phyloP scores from a whole-genome alignment of 2,113 vertebrate genomes.

The Talpa occidentalis region DNA sequence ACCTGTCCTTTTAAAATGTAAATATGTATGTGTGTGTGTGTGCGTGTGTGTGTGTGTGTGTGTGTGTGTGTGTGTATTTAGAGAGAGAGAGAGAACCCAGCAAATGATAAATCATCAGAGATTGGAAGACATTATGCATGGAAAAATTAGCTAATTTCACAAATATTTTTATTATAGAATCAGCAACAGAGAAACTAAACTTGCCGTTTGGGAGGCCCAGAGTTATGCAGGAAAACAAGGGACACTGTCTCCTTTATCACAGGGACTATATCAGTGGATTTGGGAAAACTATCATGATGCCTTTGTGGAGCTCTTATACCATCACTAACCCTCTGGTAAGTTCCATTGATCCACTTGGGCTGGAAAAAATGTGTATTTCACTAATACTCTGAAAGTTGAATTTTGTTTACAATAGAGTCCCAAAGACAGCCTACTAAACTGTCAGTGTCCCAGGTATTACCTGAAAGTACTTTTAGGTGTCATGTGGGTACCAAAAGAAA shows the following conservation, averaged over 20 bases:
- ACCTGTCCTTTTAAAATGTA: too few species aligned
- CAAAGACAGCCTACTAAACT: neutral
- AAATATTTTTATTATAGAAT: slow-evolving; percentile 80
- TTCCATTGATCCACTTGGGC: neutral
- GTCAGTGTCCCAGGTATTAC: neutral
- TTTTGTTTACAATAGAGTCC: neutral
- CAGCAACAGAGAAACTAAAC: slow-evolving; percentile 63
- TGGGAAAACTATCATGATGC: slow-evolving; percentile 86
- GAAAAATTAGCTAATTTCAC: slow-evolving; percentile 7
- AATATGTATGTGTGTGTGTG: neutral
- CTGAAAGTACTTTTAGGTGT: neutral
- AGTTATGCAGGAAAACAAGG: slow-evolving; percentile 83
- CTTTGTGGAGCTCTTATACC: slow-evolving; percentile 95
- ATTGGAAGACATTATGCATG: neutral
- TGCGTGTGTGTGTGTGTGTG: too few species aligned
- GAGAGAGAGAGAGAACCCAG: neutral
- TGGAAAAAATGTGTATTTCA: neutral
- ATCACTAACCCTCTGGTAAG: slow-evolving; percentile 87
- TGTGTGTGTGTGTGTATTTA: too few species aligned
- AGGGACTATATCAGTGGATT: slow-evolving; percentile 91
- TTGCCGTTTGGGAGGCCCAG: slow-evolving; percentile 90
- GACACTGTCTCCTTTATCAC: slow-evolving; percentile 92
- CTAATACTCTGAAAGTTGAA: neutral
- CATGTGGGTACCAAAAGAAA: neutral
- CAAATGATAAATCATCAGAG: neutral